Evolutionary conservation across 2,113 vertebrate genomes (phyloP), one percentile per base, ranked within the genome.

Genomic region (Leptobrachium ailaonicum): DNA sequence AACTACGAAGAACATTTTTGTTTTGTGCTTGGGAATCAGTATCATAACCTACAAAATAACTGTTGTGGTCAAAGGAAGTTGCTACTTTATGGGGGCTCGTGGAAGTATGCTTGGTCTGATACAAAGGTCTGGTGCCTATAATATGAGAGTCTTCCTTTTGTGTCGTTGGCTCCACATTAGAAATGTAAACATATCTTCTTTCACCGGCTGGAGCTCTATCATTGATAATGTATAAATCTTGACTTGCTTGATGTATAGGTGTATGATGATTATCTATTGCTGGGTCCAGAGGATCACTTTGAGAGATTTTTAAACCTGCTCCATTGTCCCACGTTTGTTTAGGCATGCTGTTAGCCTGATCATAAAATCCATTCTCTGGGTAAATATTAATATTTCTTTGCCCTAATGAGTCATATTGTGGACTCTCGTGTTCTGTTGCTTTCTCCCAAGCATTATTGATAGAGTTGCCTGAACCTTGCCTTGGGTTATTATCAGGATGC

Each of bases 311-410:
- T 62, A 78, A 71, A 14, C 69, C 67, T 45, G 45, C 14, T 44
- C 12, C 54, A 71, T 78, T 78, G 3, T 13, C 56, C 76, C 41
- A 70, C 14, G 41, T 13, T 4, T 77, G 66, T n/a, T 70, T 70
- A 66, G 43, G 42, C 2, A 7, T 14, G 47, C 11, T 70, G n/a
- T 8, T 70, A 40, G 43, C 69, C 42, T 71, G 69, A 40, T 10
- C 54, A 78, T 78, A 47, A 13, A 69, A 43, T 3, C 71, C 67
- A 63, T 40, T 71, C 6, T 78, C 76, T 42, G 67, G 41, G 45
- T 63, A 78, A 70, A 71, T 60, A 41, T 41, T n/a, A 7, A 40
- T 58, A 70, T 71, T 40, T 50, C 54, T 63, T 20, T 70, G 67
- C 12, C 56, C 54, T 63, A 45, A 32, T n/a, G 11, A 9, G 56